These are phyloP conservation scores for Corythaixoides concolor DNA, from an alignment of 2,113 vertebrate genomes.

Conservation along the genomic window DNA sequence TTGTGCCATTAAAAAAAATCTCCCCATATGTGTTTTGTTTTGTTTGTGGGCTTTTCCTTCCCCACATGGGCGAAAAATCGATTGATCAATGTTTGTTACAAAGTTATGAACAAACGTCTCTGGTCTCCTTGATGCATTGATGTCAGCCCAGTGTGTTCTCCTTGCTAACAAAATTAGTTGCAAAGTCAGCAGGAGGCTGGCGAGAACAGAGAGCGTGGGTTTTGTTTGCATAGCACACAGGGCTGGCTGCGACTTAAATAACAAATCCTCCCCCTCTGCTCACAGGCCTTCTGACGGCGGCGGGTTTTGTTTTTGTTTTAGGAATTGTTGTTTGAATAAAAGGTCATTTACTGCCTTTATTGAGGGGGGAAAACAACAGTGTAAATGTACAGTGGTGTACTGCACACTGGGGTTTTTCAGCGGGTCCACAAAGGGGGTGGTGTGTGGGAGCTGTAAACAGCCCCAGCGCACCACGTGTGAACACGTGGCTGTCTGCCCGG, in stretches of 20 bases:
- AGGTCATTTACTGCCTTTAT: slow-evolving; percentile 29
- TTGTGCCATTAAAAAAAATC: slow-evolving; percentile 27
- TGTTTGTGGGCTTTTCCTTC: slow-evolving; percentile 20
- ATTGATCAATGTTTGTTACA: slow-evolving; percentile 60
- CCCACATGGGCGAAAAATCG: background rate
- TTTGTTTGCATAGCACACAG: slow-evolving; percentile 49
- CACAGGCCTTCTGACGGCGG: background rate
- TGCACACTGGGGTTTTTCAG: background rate
- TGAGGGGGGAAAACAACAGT: background rate
- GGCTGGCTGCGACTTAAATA: slow-evolving; percentile 23
- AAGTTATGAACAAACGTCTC: slow-evolving; percentile 51
- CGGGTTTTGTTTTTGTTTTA: background rate
- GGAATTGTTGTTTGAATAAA: slow-evolving; percentile 21
- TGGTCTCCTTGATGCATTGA: slow-evolving; percentile 18
- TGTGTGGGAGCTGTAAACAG: background rate
- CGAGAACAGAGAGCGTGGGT: background rate
- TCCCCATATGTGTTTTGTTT: background rate
- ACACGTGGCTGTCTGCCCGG: background rate
- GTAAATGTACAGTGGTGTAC: background rate
- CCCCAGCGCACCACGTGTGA: background rate
- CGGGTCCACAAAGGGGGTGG: background rate
- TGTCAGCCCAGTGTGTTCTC: slow-evolving; percentile 25
- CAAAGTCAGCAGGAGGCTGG: slow-evolving; percentile 60
- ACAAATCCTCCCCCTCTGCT: background rate
- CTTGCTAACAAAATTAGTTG: slow-evolving; percentile 41